These are phyloP conservation scores for rabbit (Oryctolagus cuniculus) DNA, from an alignment of 2,113 vertebrate genomes.

Conservation along the genomic window DNA sequence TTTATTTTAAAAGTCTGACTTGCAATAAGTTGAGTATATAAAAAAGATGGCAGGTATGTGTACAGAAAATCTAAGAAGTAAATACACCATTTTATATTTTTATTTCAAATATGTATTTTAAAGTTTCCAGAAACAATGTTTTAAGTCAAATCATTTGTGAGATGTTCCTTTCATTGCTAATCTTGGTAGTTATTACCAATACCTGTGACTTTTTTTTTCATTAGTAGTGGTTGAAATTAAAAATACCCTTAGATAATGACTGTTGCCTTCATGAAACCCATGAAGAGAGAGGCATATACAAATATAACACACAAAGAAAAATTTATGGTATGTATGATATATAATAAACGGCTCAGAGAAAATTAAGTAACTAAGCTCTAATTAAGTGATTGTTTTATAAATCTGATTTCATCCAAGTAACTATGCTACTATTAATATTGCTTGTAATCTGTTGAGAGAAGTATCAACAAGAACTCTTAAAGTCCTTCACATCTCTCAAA, in stretches of 20 bases:
- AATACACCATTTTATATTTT: neutral
- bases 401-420: neutral
- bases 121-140: neutral
- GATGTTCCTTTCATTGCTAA: neutral
- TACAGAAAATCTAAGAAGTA: neutral
- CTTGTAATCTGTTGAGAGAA: neutral
- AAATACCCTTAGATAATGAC: neutral
- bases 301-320: neutral
- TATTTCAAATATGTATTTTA: constrained; percentile 9
- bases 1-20: constrained; percentile 26
- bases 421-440: neutral
- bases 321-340: neutral
- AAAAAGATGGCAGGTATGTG: neutral
- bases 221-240: neutral
- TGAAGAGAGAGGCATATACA: neutral
- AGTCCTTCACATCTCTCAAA: neutral
- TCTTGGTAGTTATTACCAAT: neutral
- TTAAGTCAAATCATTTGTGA: neutral
- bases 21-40: neutral
- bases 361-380: neutral
- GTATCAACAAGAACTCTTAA: neutral
- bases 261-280: neutral
- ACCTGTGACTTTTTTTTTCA: constrained; percentile 11
- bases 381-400: neutral
- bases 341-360: neutral